Base-by-base conservation (phyloP, 1,140 invertebrate genomes). In the Ips typographus region DNA sequence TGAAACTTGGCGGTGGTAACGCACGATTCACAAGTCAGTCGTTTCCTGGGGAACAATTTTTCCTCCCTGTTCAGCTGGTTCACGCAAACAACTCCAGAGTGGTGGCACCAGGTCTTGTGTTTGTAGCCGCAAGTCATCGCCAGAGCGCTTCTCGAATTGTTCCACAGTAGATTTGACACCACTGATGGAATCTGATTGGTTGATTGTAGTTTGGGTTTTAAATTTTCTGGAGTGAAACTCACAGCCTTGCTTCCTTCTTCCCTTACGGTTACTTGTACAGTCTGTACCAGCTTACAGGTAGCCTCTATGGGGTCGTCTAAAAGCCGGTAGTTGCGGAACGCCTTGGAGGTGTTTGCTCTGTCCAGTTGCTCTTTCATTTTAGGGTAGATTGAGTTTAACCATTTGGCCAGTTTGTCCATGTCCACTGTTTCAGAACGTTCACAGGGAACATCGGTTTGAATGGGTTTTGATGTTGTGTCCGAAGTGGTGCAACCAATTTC, bases 31-130 rank as follows among this genome's bases (percentile, higher is more conserved):
- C 74, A 74, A 41, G 59, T 63, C 58, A 78, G 67, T 51, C 68
- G 70, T 69, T 76, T 75, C 43, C 56, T 71, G 39, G 73, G 73
- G 40, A 7, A 67, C 57, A 78, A 56, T 56, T 59, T 76, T 43
- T 76, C 73, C 22, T 75, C 60, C 72, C 70, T 74, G n/a, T 8
- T 55, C 22, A 73, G 41, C 4, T 60, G 22, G 64, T 73, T 76
- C 37, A 76, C 53, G 5, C 56, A 66, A 4, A 78, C 69, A 40
- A 64, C 37, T n/a, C 77, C 77, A 8, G 64, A 40, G 65, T 80
- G 77, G 62, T 78, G 66, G 67, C 78, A 80, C 78, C 78, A 80
- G 5, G 73, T 70, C 58, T 73, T 74, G 60, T 80, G 78, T 40
- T 73, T 68, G 62, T 73, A 74, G 67, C 71, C 75, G 7, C 72